Conservation (phyloP, 2,113 vertebrate genomes). For the Hydrochoerus hydrochaeris region DNA sequence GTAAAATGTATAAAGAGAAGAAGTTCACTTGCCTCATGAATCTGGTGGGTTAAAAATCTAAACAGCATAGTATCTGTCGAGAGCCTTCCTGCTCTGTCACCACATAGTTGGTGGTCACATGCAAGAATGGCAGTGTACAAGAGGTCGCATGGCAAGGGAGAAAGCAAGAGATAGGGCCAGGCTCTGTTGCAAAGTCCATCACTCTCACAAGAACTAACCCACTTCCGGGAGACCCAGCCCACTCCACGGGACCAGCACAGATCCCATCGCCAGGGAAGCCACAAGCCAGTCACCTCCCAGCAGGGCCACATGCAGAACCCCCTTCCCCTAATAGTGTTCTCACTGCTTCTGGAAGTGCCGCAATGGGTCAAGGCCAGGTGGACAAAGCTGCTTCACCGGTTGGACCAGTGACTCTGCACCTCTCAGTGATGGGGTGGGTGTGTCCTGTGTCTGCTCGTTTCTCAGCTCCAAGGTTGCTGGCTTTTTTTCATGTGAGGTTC, state of each 20-base stretch:
- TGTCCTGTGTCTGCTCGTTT: background rate
- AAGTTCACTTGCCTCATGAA: background rate
- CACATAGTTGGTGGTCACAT: background rate
- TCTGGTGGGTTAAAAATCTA: background rate
- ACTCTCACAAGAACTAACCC: background rate
- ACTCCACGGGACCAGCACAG: background rate
- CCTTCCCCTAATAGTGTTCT: too few species aligned
- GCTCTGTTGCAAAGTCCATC: background rate
- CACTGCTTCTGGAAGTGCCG: background rate
- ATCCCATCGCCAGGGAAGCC: background rate
- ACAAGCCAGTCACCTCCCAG: background rate
- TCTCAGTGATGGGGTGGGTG: background rate
- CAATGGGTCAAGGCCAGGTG: background rate
- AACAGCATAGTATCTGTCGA: background rate
- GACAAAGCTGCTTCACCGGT: background rate
- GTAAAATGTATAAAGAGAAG: background rate
- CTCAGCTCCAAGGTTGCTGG: background rate
- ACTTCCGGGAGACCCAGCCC: background rate
- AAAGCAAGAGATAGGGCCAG: background rate
- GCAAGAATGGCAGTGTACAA: background rate
- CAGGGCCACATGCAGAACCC: too few species aligned
- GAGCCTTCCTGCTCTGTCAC: background rate
- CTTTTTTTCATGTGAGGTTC: background rate
- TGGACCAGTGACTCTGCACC: background rate
- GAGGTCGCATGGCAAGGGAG: background rate